Base-by-base conservation (phyloP, 2,113 vertebrate genomes). In the Anoplopoma fimbria region DNA sequence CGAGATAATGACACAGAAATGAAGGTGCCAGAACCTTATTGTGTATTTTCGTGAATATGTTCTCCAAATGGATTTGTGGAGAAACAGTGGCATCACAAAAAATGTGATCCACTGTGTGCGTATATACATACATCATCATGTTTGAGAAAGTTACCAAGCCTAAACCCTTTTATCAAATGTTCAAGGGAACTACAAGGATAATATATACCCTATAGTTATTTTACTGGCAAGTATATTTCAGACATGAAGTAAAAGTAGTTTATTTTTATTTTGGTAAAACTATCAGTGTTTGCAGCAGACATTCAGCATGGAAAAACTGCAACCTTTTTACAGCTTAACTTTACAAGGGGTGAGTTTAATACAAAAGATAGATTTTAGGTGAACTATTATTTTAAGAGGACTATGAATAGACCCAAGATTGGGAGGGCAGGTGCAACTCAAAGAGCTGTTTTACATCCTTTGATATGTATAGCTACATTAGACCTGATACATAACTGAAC, bases 1-100 rank as follows among this genome's bases (percentile, higher is more conserved):
- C 0, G n/a, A 64, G 69, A 79, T 77, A 78, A 49, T 72, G 73
- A 63, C 38, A 58, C 47, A 65, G 25, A 83, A 65, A 85, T 68
- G 14, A 19, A 61, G 38, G 27, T 73, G 65, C 79, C 63, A 79
- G 45, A 51, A 38, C 53, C 63, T 38, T n/a, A n/a, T n/a, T 60
- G 34, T 57, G 27, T 33, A 0, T 79, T 75, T 77, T 70, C 31
- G 71, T 29, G 33, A 2, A 67, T 34, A 33, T 5, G 33, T 10
- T 69, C 63, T 60, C n/a, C 53, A 25, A 14, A 13, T 13, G 12
- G n/a, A 33, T 40, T 40, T 70, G 29, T 77, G 49, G 49, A 40
- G 45, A 60, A 53, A 40, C 9, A 31, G 61, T 27, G 10, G 63
- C 45, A n/a, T 40, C 23, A 45, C 17, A 62, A 67, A 31, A 57